Evolutionary conservation across 2,797 vertebrate species (phyloP), one percentile per base, ranked within the genome.

Genomic region (Mareca penelope): DNA sequence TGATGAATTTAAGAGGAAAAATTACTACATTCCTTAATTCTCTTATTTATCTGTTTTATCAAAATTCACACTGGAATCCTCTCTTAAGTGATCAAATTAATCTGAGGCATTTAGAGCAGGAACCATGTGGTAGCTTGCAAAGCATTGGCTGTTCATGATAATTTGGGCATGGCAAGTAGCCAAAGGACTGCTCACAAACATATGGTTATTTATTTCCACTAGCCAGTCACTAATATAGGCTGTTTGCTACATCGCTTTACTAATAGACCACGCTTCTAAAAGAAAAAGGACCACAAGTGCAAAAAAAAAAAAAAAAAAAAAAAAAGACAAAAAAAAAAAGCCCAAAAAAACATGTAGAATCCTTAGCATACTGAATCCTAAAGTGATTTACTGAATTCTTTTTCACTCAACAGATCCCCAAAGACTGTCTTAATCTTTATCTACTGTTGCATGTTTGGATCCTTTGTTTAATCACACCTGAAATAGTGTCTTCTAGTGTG

Each of bases 121-220:
- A 53, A 91, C 79, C 86, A 81, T 63, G 88, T 75, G 31, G 78
- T 83, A 80, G 39, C 53, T 95, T 71, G 64, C 68, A 91, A 87
- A 88, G 84, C 39, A 40, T 11, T 94, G 88, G 67, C 73, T 96
- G 35, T 77, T 93, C 92, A 60, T 73, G 50, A 70, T 64, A 86
- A 85, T 95, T 64, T 92, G 71, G 75, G 53, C 63, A 46, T 53
- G 94, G 91, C 80, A 70, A 71, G 86, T 75, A 81, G 91, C 92
- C 92, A 95, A 88, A 89, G 83, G 69, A 80, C 84, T 93, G 89
- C 89, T 96, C 91, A 79, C 78, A 94, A 90, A 67, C 92, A 96
- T 93, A 91, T 83, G 94, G 91, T 86, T 95, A 93, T 94, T 96
- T 96, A 93, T 85, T 97, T 93, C 61, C 72, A 57, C 67, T 93